Evolutionary conservation across 2,888 invertebrate species (phyloP), one percentile per base, ranked within the genome.

Genomic region (Pachydiplax longipennis): DNA sequence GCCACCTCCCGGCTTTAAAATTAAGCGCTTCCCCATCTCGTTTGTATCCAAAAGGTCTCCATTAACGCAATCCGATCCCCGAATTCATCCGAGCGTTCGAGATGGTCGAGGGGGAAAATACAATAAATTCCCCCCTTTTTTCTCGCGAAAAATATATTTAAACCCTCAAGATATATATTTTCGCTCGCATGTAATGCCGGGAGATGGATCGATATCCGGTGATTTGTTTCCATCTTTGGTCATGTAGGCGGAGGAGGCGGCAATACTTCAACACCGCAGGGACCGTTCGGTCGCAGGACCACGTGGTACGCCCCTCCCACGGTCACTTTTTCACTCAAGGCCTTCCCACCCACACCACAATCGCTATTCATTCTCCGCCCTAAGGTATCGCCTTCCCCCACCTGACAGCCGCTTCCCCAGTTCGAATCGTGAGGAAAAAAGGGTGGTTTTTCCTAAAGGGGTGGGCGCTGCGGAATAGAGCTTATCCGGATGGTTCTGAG

Each of bases 401-500:
- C 8, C 65, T 25, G 8, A 1, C 10, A 1, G 8, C n/a, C 25
- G n/a, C 25, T 25, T 65, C 65, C 25, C 65, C 65, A 65, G 65
- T 65, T 65, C 25, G 65, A 25, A 65, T 65, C 25, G 73, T 25
- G 73, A 73, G 73, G 73, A 31, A 73, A 73, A 73, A 73, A 73
- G 73, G 73, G 73, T 73, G 73, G 73, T 73, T 73, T 53, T 53
- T 73, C 73, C 73, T 37, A 18, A 37, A 18, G 80, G 80, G 80
- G 80, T 35, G 80, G 25, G 53, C 12, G 83, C 22, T 31, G 53
- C 58, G 83, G 58, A 83, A 53, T 61, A 83, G 83, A 83, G 83
- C 58, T 53, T 58, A 83, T 87, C 87, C 58, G 83, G 53, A 15
- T 58, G 83, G 83, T 83, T 53, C 65, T 87, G 87, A 65, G 61